A percentile compares a stretch with the other conserved stretches of the same genome.
Evolutionary conservation across 2,113 vertebrate genomes (phyloP).

Genomic region (Ameiurus melas): DNA sequence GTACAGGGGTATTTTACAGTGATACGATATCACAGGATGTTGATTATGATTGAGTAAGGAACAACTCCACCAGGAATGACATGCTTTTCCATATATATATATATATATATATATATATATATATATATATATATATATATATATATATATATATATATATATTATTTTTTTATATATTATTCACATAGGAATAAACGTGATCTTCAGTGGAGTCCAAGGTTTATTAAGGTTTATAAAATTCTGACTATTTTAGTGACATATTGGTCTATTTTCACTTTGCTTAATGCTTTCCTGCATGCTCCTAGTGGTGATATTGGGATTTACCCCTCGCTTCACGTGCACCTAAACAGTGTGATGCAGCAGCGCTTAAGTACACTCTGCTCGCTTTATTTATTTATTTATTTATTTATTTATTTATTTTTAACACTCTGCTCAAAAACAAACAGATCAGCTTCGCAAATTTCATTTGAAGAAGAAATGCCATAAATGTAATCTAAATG

Average conservation of each 20-base stretch:
- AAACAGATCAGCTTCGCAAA: neutral
- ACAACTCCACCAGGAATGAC: neutral
- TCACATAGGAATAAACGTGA: neutral
- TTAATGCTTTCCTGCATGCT: neutral
- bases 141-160: no score
- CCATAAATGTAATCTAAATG: no score
- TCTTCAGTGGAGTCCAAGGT: neutral
- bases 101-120: no score
- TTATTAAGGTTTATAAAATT: neutral
- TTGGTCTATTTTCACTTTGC: neutral
- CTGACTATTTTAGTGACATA: neutral
- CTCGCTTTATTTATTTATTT: neutral
- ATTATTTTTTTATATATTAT: no score
- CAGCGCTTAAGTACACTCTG: neutral
- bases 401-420: no score
- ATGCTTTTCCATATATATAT: neutral
- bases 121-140: no score
- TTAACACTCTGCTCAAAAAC: neutral
- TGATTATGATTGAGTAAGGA: no score
- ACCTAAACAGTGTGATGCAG: neutral
- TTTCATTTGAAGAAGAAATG: no score
- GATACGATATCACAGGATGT: neutral
- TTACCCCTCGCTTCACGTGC: neutral
- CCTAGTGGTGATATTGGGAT: neutral
- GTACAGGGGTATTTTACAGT: neutral